These are phyloP conservation scores for Leptinotarsa lineolata DNA, from an alignment of 1,140 invertebrate species.

Conservation along the genomic window DNA sequence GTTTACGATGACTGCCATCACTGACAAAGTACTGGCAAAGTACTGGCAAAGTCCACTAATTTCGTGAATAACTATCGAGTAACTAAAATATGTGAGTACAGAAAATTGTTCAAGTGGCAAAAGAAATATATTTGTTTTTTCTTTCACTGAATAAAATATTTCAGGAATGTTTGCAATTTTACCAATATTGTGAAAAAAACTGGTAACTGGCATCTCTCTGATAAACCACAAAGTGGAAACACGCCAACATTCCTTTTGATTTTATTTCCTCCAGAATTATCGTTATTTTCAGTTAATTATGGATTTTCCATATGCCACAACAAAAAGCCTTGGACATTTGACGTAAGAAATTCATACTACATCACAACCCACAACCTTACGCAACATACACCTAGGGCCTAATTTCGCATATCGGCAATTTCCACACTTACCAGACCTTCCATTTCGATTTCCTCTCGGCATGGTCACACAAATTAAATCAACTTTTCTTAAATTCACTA, in stretches of 20 bases:
- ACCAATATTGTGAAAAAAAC: too few species aligned
- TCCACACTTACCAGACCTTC: slow-evolving; percentile 53
- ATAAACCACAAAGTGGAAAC: too few species aligned
- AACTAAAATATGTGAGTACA: too few species aligned
- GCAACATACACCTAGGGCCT: background rate
- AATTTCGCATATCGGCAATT: slow-evolving; percentile 7
- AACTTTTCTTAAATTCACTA: slow-evolving; percentile 54
- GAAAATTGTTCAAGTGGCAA: too few species aligned
- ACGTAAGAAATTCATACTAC: slow-evolving; percentile 8
- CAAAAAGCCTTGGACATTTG: slow-evolving; percentile 15
- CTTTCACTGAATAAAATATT: too few species aligned
- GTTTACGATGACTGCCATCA: too few species aligned
- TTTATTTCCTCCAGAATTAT: background rate
- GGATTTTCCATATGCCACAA: slow-evolving; percentile 2
- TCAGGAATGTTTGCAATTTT: too few species aligned
- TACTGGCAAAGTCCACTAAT: too few species aligned
- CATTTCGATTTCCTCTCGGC: slow-evolving; percentile 56
- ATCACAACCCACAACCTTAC: background rate
- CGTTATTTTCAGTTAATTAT: background rate
- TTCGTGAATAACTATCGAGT: too few species aligned
- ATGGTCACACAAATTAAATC: slow-evolving; percentile 47
- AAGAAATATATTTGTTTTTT: too few species aligned
- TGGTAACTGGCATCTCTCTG: too few species aligned
- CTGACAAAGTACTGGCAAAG: too few species aligned
- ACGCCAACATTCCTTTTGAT: background rate